Base-by-base conservation (phyloP, 2,888 invertebrate genomes). In the Sclerodermus sp. region DNA sequence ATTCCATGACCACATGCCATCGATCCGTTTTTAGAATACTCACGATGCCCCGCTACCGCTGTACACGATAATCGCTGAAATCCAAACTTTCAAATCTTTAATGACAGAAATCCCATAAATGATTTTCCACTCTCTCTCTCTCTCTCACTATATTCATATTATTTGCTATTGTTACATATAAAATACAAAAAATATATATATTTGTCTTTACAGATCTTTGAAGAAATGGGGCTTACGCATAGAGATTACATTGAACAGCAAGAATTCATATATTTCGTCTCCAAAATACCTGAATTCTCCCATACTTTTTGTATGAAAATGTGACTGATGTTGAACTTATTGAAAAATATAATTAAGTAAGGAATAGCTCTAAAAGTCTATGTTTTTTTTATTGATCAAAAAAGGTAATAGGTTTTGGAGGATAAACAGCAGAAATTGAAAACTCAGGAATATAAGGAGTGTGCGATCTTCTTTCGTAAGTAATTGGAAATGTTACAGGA, bases 201-300 rank as follows among this genome's bases (percentile, higher is more conserved):
- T 41, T 37, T 18, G 17, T 32, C 42, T 41, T 80, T 80, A 42
- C 77, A 87, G 87, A 79, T 87, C 51, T 62, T 87, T 42, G 73
- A 83, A 42, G 85, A 86, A 79, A 83, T 86, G 68, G 84, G 85
- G 66, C 73, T 87, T 34, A 83, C 84, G 65, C 77, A 79, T 49
- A 82, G 80, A 23, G 85, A 84, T 10, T 80, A 81, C 49, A 84
- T 87, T 51, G 83, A 83, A 6, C 67, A 80, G 17, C 76, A 80
- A 57, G 87, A 87, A 76, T 87, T 87, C 67, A 79, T 82, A 55
- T 83, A 86, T 55, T 82, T 85, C 1, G 78, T 86, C 58, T 73
- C 82, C 1, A 84, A 85, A 74, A 81, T 87, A 69, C 82, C 85
- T 0, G 87, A 87, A 64, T 87, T 87, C 68, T 66, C 79, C 10